Conservation (phyloP, 2,888 invertebrate species). For the Archaeoteleia sp. region DNA sequence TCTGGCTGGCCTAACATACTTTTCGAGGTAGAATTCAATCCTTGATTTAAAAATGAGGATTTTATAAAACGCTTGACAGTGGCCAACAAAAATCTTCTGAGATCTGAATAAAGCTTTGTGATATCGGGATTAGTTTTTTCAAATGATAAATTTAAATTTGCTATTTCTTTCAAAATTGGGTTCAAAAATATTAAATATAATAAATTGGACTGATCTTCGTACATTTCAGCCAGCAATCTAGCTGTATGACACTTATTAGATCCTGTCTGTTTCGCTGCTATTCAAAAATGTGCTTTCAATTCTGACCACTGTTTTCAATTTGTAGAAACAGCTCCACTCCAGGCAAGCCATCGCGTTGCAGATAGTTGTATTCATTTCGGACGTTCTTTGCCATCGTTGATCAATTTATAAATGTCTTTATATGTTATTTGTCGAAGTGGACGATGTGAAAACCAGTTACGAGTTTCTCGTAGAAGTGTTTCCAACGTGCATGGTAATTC, state of each 20-base stretch:
- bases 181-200: slow-evolving; percentile 56
- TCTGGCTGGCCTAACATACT: too few species aligned
- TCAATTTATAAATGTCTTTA: slow-evolving; percentile 23
- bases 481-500: too few species aligned
- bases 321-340: slow-evolving; percentile 51
- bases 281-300: slow-evolving; percentile 54
- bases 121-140: slow-evolving; percentile 49
- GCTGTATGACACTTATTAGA: slow-evolving; percentile 54
- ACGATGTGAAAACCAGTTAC: too few species aligned
- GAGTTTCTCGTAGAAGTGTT: too few species aligned
- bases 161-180: slow-evolving; percentile 48
- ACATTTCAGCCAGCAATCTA: slow-evolving; percentile 47
- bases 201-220: slow-evolving; percentile 45
- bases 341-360: slow-evolving; percentile 56
- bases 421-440: too few species aligned
- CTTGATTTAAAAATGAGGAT: slow-evolving; percentile 29
- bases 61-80: slow-evolving; percentile 37
- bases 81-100: slow-evolving; percentile 32
- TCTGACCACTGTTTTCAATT: slow-evolving; percentile 57
- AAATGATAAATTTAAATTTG: slow-evolving; percentile 46
- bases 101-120: slow-evolving; percentile 36
- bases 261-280: slow-evolving; percentile 20
- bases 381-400: slow-evolving; percentile 30
- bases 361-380: slow-evolving; percentile 46
- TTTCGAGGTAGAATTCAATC: too few species aligned